Conservation (phyloP, 2,113 vertebrate species). For the Cephalopholis sonnerati region DNA sequence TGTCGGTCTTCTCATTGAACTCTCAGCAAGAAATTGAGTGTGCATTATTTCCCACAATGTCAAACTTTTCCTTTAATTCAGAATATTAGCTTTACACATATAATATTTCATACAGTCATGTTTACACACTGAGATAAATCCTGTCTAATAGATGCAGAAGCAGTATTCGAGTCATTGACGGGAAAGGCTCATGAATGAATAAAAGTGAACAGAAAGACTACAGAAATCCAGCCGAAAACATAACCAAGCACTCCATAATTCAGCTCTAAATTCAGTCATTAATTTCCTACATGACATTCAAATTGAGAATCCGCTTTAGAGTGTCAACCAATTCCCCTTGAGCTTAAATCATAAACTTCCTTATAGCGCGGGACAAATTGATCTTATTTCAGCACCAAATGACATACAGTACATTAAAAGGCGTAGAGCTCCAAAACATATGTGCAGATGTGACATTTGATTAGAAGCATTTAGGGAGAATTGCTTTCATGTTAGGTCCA, state of each 20-base stretch:
- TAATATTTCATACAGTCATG: constrained; percentile 1
- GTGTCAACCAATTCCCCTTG: constrained; percentile 53
- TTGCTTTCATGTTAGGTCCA: constrained; percentile 62
- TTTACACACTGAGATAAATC: constrained; percentile 14
- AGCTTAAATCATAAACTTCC: constrained; percentile 63
- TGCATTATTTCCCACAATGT: background rate
- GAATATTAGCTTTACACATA: background rate
- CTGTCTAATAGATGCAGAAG: constrained; percentile 12
- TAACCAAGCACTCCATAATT: constrained; percentile 53
- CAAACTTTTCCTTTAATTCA: background rate
- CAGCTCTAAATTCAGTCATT: constrained; percentile 54
- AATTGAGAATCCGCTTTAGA: constrained; percentile 51
- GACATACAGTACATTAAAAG: constrained; percentile 52
- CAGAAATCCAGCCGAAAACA: constrained; percentile 42
- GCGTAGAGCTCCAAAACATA: constrained; percentile 49
- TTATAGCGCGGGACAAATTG: constrained; percentile 67
- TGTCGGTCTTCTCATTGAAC: background rate
- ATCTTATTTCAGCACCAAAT: constrained; percentile 61
- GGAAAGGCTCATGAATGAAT: constrained; percentile 31
- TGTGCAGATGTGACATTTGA: constrained; percentile 69
- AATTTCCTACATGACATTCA: constrained; percentile 64
- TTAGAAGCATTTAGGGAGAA: constrained; percentile 58
- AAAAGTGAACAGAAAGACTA: constrained; percentile 28
- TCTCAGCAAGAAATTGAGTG: background rate
- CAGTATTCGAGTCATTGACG: background rate